Percentiles rank a stretch among this genome's conserved stretches.
phyloP scores from a whole-genome alignment of 2,888 invertebrate species.

The Drosophila neotestacea region DNA sequence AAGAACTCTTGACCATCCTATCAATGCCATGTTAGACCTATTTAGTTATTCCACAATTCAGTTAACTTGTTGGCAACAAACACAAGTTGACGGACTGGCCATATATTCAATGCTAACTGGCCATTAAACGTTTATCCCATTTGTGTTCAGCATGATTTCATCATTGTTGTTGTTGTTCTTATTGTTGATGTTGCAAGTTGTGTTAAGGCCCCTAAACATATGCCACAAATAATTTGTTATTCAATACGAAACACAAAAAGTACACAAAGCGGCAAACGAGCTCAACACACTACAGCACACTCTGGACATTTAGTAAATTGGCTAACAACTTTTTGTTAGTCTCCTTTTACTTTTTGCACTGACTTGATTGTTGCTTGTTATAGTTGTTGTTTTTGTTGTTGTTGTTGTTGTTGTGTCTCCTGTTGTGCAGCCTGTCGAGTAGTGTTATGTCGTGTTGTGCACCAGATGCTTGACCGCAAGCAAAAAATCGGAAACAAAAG shows the following conservation, averaged over 20 bases:
- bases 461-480: conserved; percentile 66
- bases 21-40: conserved; percentile 11
- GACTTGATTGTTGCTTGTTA: conserved; percentile 37
- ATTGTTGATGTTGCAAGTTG: conserved; percentile 19
- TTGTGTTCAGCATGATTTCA: conserved; percentile 31
- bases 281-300: conserved; percentile 33
- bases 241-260: conserved; percentile 75
- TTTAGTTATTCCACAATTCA: conserved; percentile 46
- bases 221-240: conserved; percentile 77
- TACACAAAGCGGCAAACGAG: conserved; percentile 76
- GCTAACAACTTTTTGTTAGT: conserved; percentile 73
- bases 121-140: conserved; percentile 46
- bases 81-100: conserved; percentile 29
- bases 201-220: conserved; percentile 61
- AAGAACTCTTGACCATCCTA: conserved; percentile 1
- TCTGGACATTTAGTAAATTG: conserved; percentile 74
- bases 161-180: conserved; percentile 18
- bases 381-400: conserved; percentile 13
- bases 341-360: conserved; percentile 32
- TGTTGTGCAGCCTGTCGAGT: conserved; percentile 46
- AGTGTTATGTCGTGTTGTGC: conserved; percentile 29
- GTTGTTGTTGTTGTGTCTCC: conserved; percentile 25
- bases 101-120: conserved; percentile 46
- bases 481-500: conserved; percentile 19
- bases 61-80: conserved; percentile 37